These are phyloP conservation scores for Porites cylindrica DNA, from an alignment of 92 coral and sea anemone genomes.

Conservation along the genomic window DNA sequence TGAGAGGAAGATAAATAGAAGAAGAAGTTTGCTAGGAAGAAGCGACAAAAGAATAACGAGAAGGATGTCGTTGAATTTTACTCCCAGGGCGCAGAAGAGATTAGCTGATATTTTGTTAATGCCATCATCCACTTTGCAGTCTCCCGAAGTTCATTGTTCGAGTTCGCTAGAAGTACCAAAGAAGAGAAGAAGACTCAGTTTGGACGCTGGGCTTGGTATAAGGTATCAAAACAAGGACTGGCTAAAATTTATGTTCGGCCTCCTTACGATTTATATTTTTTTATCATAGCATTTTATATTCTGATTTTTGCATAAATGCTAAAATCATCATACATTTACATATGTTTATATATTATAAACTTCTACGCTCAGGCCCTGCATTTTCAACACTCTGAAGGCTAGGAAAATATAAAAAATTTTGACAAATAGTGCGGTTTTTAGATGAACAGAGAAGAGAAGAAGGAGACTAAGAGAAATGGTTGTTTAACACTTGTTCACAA, in stretches of 20 bases:
- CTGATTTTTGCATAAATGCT: not conserved
- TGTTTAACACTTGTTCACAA: too few species aligned
- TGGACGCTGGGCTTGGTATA: conserved; percentile 33
- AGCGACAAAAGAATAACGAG: conserved; percentile 14
- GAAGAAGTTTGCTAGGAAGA: conserved; percentile 43
- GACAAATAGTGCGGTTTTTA: too few species aligned
- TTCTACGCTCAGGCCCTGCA: too few species aligned
- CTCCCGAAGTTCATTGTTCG: conserved; percentile 11
- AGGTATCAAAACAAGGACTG: conserved; percentile 9
- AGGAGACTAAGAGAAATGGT: too few species aligned
- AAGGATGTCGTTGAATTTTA: conserved; percentile 57
- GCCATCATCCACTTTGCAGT: not conserved
- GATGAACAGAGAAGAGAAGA: too few species aligned
- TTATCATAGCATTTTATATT: not conserved
- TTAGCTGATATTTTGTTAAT: conserved; percentile 24
- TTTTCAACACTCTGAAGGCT: too few species aligned
- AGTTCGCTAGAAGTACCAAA: conserved; percentile 35
- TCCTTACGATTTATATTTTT: not conserved
- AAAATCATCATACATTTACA: too few species aligned
- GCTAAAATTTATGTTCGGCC: too few species aligned
- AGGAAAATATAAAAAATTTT: too few species aligned
- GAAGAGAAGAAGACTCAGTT: conserved; percentile 62
- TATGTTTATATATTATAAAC: too few species aligned
- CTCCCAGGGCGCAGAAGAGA: conserved; percentile 41
- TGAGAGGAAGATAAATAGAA: conserved; percentile 37